Base-by-base conservation (phyloP, 2,888 invertebrate genomes). In the Craniophora ligustri region DNA sequence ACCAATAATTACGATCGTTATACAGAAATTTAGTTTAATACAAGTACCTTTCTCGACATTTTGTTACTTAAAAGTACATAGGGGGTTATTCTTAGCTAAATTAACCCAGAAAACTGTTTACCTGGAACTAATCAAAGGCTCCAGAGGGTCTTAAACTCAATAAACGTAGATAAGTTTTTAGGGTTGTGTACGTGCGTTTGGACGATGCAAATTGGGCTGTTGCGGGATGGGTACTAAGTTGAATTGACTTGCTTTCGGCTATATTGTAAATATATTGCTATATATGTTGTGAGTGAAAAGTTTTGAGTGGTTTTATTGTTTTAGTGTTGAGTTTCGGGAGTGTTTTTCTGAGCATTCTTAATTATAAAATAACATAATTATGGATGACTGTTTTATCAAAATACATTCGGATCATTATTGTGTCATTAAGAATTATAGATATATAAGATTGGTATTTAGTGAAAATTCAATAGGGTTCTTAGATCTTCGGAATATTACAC, bases 61-160 rank as follows among this genome's bases (percentile, higher is more conserved):
- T 44, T 49, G 51, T 66, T 48, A 64, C 60, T 65, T 69, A 59
- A 53, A 73, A 73, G 50, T 64, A 56, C 61, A 67, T 61, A 63
- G 58, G 47, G 51, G 45, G 55, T 50, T 74, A 67, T 71, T 67
- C 53, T 70, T 56, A 49, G 62, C 19, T 39, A 41, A 65, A 70
- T 74, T 70, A 67, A 71, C 65, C 59, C 53, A 65, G 65, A 71
- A 67, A 73, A 56, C 55, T 62, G 67, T 74, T 74, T 74, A 74
- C 74, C 71, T 72, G 71, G 60, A 71, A 67, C 61, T 70, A 72
- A 72, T 70, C 71, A 74, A 55, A 51, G 58, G 59, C 41, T 50
- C 36, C 30, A 14, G 47, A 60, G 48, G 50, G 67, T 56, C 62
- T 59, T 50, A 64, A 60, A 60, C 67, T 65, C 59, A 65, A 71